Evolutionary conservation across 2,888 invertebrate species (phyloP).

Genomic region (Scaptomyza flava): DNA sequence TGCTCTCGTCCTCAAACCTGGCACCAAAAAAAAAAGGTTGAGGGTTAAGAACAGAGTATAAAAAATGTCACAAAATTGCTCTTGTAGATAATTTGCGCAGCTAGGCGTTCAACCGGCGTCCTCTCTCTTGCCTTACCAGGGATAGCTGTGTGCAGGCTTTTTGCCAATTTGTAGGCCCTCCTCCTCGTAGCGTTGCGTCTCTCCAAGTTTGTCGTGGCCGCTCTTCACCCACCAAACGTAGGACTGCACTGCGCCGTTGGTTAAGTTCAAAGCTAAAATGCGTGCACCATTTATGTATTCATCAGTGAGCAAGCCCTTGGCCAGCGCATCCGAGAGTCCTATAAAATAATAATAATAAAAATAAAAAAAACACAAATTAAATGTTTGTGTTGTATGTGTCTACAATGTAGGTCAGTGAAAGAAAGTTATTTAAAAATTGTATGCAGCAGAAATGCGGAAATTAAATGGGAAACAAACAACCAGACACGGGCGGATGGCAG

Average conservation of each 20-base stretch:
- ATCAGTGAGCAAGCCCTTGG: slow-evolving; percentile 89
- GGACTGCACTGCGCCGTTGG: slow-evolving; percentile 86
- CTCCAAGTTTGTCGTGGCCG: slow-evolving; percentile 79
- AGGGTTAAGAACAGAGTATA: not conserved
- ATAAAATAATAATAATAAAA: slow-evolving; percentile 20
- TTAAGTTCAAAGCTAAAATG: slow-evolving; percentile 87
- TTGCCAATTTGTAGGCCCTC: slow-evolving; percentile 86
- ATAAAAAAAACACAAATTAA: slow-evolving; percentile 11
- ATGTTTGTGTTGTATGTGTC: slow-evolving; percentile 1
- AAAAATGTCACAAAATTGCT: not conserved
- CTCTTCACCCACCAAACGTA: slow-evolving; percentile 87
- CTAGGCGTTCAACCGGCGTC: not conserved
- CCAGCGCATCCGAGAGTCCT: slow-evolving; percentile 90
- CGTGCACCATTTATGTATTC: slow-evolving; percentile 86
- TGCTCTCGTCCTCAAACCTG: slow-evolving; percentile 87
- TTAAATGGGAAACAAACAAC: slow-evolving; percentile 33
- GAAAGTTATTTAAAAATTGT: slow-evolving; percentile 30
- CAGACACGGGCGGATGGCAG: not conserved
- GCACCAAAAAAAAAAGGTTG: too few relatives aligned
- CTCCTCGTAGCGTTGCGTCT: slow-evolving; percentile 86
- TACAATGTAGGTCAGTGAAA: slow-evolving; percentile 43
- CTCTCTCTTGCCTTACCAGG: slow-evolving; percentile 87
- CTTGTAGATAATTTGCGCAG: slow-evolving; percentile 2
- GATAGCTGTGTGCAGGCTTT: slow-evolving; percentile 88
- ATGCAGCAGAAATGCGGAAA: slow-evolving; percentile 44